Base-by-base conservation (phyloP, 1,140 invertebrate species). In the Drosophila serrata region DNA sequence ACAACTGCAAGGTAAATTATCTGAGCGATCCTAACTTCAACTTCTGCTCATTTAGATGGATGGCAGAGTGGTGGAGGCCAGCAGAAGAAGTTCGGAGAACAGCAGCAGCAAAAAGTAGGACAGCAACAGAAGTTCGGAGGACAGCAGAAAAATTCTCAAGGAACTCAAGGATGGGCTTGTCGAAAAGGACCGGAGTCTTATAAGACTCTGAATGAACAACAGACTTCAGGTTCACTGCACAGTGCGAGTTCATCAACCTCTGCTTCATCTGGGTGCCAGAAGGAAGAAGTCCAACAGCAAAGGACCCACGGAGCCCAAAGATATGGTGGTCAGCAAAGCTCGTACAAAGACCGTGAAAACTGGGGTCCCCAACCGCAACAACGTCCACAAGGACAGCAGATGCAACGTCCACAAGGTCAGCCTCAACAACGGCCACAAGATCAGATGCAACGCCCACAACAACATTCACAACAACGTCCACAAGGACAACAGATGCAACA, bases 251-350 rank as follows among this genome's bases (percentile, higher is more conserved):
- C 24, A 11, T 48, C 45, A 15, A 22, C 6, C n/a, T 27, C 22
- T 46, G 0, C 2, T 27, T 48, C 22, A 2, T 48, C 45, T 27
- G 45, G 45, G 6, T n/a, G 24, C 22, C 45, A 15, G 24, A 27
- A 27, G 8, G 24, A 2, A 6, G 45, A 7, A 46, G 45, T 15
- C 4, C 22, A 9, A 27, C 22, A 24, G 13, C 22, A 27, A 7
- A 27, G 7, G 43, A 8, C 22, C 11, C 46, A 29, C 17, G 46
- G 67, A 46, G 12, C 19, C 6, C 42, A 45, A n/a, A 6, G 19
- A 27, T 27, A 7, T 22, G 15, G 4, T 7, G 7, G 22, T 46
- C 61, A 74, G 24, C 59, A 56, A 17, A 35, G 27, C 12, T 51
- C 55, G 24, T 37, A 45, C 39, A 63, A 64, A 13, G 55, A 43